These are phyloP conservation scores for Noctilio leporinus DNA, from an alignment of 2,113 vertebrate species.

Conservation along the genomic window DNA sequence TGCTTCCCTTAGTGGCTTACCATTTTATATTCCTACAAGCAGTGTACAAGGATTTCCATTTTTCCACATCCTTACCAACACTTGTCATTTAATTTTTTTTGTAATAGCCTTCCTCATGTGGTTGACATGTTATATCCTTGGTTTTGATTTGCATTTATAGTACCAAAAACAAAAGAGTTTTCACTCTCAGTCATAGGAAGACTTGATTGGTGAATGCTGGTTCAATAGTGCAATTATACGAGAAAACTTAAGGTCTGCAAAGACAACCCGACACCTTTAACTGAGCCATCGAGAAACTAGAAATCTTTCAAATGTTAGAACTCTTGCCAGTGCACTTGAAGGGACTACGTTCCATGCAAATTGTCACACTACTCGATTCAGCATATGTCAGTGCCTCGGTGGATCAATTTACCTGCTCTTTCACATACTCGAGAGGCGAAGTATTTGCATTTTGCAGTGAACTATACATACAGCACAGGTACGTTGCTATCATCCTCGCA, in stretches of 20 bases:
- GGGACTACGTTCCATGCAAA: not conserved
- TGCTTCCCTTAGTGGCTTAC: not conserved
- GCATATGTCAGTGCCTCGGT: not conserved
- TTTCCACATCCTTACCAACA: not conserved
- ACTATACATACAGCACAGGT: not conserved
- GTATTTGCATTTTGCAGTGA: not conserved
- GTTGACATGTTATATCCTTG: not conserved
- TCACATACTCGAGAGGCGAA: not conserved
- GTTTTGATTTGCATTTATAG: not conserved
- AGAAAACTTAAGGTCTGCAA: conserved; percentile 69
- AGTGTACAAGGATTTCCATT: not conserved
- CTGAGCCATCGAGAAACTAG: conserved; percentile 66
- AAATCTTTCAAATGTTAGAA: conserved; percentile 30
- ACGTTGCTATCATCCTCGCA: not conserved
- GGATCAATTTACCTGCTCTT: not conserved
- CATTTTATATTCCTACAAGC: not conserved
- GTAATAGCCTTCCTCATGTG: not conserved
- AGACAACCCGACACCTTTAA: conserved; percentile 49
- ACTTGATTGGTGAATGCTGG: conserved; percentile 62
- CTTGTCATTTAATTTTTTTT: not conserved
- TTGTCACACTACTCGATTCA: not conserved
- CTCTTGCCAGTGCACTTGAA: not conserved
- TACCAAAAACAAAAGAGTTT: conserved; percentile 62
- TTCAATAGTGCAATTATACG: conserved; percentile 69
- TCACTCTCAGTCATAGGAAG: conserved; percentile 30